These are phyloP conservation scores for Florisuga fusca DNA, from an alignment of 2,797 vertebrate species.

Conservation along the genomic window DNA sequence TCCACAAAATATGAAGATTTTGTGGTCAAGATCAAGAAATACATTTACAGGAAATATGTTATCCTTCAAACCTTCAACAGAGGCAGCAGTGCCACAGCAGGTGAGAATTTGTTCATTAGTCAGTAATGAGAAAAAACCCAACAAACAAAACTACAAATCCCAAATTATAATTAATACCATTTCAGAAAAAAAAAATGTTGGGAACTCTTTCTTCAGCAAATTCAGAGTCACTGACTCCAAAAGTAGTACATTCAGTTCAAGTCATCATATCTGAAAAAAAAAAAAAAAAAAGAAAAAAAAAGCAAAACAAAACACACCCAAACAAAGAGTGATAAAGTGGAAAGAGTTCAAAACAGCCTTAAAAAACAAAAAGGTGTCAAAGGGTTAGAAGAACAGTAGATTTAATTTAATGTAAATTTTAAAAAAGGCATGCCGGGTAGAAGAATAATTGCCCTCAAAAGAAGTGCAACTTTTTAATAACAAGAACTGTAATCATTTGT, in stretches of 20 bases:
- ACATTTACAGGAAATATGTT: background rate
- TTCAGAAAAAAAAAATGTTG: background rate
- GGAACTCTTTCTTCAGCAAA: background rate
- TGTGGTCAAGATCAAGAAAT: background rate
- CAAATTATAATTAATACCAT: background rate
- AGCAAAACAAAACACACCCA: too few relatives aligned
- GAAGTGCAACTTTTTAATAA: background rate
- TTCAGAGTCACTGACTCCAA: background rate
- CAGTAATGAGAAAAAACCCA: background rate
- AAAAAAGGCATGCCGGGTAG: background rate
- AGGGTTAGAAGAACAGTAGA: background rate
- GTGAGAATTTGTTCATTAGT: background rate
- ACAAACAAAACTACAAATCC: background rate
- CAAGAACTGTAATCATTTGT: background rate
- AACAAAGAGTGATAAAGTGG: background rate
- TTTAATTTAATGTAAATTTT: background rate
- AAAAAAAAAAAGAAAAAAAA: too few relatives aligned
- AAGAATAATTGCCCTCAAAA: background rate
- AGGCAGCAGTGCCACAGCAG: background rate
- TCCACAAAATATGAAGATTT: background rate
- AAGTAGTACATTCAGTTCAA: background rate
- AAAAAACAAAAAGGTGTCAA: background rate
- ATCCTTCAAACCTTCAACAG: background rate
- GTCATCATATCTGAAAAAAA: background rate
- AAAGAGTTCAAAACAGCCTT: background rate